Base-by-base conservation (phyloP, 2,113 vertebrate genomes). In the Protomyctophum bolini region DNA sequence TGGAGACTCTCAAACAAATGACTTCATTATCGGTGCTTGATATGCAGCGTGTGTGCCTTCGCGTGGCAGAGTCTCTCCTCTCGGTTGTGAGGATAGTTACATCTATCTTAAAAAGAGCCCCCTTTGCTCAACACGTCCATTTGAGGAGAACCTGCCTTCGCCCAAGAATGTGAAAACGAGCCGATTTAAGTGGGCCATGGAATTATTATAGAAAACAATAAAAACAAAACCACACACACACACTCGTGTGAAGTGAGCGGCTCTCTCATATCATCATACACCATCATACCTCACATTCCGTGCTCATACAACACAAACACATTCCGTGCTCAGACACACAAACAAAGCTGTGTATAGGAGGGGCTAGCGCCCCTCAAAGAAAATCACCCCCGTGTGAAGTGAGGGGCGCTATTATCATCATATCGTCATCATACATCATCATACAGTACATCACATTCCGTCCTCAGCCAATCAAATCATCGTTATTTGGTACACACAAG, bases 1-100 rank as follows among this genome's bases (percentile, higher is more conserved):
- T 82, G 82, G 89, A 88, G 86, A 91, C 87, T 90, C 87, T 85
- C 86, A 90, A 91, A 91, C 84, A 90, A 94, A 94, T 92, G 79
- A 89, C 89, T 92, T 92, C 92, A 93, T 93, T 92, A 92, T 76
- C 70, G 68, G 79, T 70, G 70, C 87, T 93, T 92, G 89, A 87
- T 92, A 93, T 92, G 92, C 90, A 81, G 79, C 73, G 73, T 57
- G 86, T 77, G 83, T 77, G 84, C 87, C 73, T 87, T 86, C 50
- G 63, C 80, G 71, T 83, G 76, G 68, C 84, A 74, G 73, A 85
- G 80, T 77, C 87, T 87, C 75, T 83, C 70, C 87, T 87, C 75
- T 83, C 70, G 68, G 79, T 82, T 63, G 70, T 74, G 68, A 2
- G 76, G 84, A 89, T 90, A n/a, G n/a, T 87, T 87, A 79, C 79